These are phyloP conservation scores for Sebastes glaucus DNA, from an alignment of 2,797 vertebrate genomes.

Conservation along the genomic window DNA sequence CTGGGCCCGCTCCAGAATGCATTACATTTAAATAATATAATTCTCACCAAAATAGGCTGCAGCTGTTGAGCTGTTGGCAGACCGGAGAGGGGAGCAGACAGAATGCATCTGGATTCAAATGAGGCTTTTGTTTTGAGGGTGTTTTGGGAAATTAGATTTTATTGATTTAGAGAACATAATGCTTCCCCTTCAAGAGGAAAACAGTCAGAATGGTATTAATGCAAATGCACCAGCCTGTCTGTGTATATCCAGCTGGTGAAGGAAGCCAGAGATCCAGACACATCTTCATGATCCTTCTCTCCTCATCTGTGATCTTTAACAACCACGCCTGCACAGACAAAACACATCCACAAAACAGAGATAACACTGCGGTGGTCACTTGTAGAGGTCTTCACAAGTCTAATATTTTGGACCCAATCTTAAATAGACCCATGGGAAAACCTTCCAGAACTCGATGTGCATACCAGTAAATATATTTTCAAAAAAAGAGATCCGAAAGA, in stretches of 20 bases:
- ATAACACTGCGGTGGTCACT: too few relatives aligned
- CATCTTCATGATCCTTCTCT: not conserved
- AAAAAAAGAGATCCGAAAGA: not conserved
- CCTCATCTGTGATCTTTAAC: not conserved
- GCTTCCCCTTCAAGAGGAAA: not conserved
- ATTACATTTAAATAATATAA: not conserved
- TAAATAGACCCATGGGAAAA: too few relatives aligned
- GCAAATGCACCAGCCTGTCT: not conserved
- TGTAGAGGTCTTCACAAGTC: not conserved
- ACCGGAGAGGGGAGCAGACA: not conserved
- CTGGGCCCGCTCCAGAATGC: not conserved
- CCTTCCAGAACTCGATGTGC: not conserved
- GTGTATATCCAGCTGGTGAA: conserved; percentile 11
- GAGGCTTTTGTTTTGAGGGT: not conserved
- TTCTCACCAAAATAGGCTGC: not conserved
- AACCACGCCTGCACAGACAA: not conserved
- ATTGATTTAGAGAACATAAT: conserved; percentile 21
- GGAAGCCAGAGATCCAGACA: conserved; percentile 10
- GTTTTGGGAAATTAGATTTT: not conserved
- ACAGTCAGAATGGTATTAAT: not conserved
- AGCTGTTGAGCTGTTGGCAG: not conserved
- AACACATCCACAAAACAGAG: not conserved
- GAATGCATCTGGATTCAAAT: conserved; percentile 4
- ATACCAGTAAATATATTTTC: not conserved
- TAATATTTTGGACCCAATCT: not conserved